phyloP scores from a whole-genome alignment of 2,797 vertebrate species.

The Tarsius wallacei region DNA sequence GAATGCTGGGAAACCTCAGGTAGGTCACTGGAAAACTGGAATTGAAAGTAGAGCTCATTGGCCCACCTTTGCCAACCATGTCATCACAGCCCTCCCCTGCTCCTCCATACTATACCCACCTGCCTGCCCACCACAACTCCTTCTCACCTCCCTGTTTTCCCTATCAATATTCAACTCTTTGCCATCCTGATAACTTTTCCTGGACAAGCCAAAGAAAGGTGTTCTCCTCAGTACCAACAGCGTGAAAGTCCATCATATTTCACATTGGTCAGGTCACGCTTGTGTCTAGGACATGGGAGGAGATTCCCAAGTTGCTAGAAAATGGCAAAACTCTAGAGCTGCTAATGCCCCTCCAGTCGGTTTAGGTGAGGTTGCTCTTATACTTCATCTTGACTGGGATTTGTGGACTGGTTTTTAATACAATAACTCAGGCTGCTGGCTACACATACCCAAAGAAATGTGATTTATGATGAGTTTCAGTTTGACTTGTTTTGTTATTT shows the following conservation, averaged over 20 bases:
- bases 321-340: constrained; percentile 43
- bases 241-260: constrained; percentile 1
- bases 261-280: not conserved
- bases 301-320: not conserved
- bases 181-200: constrained; percentile 34
- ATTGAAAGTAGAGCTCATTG: not conserved
- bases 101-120: not conserved
- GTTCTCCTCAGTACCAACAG: not conserved
- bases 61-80: not conserved
- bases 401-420: constrained; percentile 68
- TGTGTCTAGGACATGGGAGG: not conserved
- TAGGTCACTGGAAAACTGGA: not conserved
- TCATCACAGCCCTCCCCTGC: not conserved
- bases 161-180: not conserved
- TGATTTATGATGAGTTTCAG: constrained; percentile 78
- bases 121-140: not conserved
- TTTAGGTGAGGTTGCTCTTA: constrained; percentile 23
- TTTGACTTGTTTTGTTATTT: constrained; percentile 83
- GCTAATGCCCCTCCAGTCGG: constrained; percentile 15
- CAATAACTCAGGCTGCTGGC: constrained; percentile 83
- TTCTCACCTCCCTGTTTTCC: constrained; percentile 23
- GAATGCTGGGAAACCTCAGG: constrained; percentile 40
- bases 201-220: constrained; percentile 27
- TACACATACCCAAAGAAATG: constrained; percentile 73
- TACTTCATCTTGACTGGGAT: constrained; percentile 15